phyloP scores from a whole-genome alignment of 2,113 vertebrate genomes.

The Mastomys coucha region DNA sequence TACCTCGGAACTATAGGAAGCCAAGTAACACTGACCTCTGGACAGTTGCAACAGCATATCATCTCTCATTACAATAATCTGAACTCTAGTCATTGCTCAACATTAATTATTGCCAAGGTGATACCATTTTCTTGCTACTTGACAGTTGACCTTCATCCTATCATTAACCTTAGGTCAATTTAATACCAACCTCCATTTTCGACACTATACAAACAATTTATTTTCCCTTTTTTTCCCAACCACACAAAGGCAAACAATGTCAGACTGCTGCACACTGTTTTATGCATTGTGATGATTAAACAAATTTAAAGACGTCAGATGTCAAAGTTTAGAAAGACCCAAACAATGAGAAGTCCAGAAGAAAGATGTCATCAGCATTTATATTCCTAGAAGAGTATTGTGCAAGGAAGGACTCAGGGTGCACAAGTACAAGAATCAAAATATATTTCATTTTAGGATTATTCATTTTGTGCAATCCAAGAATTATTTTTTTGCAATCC shows the following conservation, averaged over 20 bases:
- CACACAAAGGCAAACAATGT: constrained; percentile 82
- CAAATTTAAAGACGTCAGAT: constrained; percentile 75
- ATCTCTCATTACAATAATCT: constrained; percentile 88
- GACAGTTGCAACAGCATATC: constrained; percentile 82
- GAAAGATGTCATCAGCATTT: constrained; percentile 27
- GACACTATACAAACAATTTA: constrained; percentile 78
- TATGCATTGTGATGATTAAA: constrained; percentile 78
- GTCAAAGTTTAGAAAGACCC: constrained; percentile 42
- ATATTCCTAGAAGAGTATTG: constrained; percentile 32
- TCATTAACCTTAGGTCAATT: constrained; percentile 85
- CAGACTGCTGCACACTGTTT: constrained; percentile 72
- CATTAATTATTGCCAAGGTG: constrained; percentile 89
- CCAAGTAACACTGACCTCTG: constrained; percentile 87
- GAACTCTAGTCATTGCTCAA: constrained; percentile 84
- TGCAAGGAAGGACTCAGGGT: background rate
- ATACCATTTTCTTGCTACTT: constrained; percentile 81
- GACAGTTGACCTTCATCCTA: constrained; percentile 87
- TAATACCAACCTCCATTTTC: constrained; percentile 86
- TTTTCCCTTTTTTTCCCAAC: constrained; percentile 78
- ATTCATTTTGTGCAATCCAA: constrained; percentile 61
- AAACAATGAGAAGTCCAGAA: constrained; percentile 50
- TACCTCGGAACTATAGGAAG: constrained; percentile 84
- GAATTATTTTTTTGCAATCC: constrained; percentile 53
- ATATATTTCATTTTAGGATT: constrained; percentile 57
- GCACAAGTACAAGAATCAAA: constrained; percentile 48